A percentile compares a stretch with the other conserved stretches of the same genome.
Conservation (phyloP, 2,797 vertebrate species). For the Catharus ustulatus region DNA sequence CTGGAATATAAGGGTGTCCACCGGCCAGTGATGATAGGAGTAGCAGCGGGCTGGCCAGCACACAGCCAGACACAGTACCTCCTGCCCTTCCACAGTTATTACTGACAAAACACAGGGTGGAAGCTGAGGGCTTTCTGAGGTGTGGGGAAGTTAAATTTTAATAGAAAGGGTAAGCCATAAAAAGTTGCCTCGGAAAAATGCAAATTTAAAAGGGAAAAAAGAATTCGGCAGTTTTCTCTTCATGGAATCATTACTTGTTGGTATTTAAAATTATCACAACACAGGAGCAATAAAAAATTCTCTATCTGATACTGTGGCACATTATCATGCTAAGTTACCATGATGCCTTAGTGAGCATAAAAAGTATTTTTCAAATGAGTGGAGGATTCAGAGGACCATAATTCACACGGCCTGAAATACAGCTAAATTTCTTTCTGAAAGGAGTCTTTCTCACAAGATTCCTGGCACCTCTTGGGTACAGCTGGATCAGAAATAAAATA, state of each 20-base stretch:
- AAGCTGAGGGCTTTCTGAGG: neutral
- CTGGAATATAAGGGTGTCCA: neutral
- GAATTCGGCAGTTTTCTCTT: neutral
- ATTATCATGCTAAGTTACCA: neutral
- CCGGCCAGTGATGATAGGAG: rapidly evolving
- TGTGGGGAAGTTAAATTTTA: neutral
- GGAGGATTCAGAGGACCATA: neutral
- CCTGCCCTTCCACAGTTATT: neutral
- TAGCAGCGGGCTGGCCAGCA: neutral
- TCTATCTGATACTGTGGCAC: neutral
- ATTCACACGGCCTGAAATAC: neutral
- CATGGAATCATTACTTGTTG: neutral
- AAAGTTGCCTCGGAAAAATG: neutral
- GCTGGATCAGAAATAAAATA: slow-evolving; percentile 40
- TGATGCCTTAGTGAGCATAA: neutral
- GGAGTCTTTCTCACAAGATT: slow-evolving; percentile 43
- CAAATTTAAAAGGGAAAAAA: neutral
- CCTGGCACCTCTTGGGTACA: slow-evolving; percentile 45
- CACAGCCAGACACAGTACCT: rapidly evolving
- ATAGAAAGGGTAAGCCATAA: neutral
- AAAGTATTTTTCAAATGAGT: neutral
- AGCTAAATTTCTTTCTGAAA: slow-evolving; percentile 37
- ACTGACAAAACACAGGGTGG: rapidly evolving
- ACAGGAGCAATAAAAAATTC: neutral
- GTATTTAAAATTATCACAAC: neutral